Conservation (phyloP, 2,888 invertebrate species). For the Leucophora obtusa region DNA sequence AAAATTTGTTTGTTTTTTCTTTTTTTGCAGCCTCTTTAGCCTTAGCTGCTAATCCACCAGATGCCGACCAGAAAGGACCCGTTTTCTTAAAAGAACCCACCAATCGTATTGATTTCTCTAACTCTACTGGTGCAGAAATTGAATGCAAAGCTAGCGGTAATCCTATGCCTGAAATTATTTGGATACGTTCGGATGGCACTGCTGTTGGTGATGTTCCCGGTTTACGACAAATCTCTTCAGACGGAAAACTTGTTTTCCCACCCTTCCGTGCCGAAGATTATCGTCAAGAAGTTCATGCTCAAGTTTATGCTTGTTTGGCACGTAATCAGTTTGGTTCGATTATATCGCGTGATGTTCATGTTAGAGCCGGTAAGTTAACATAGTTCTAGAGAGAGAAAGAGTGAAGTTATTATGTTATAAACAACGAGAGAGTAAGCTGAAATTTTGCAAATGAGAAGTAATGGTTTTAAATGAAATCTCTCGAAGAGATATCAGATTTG, state of each 20-base stretch:
- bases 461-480: background rate
- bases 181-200: slow-evolving; percentile 94
- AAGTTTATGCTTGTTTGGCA: slow-evolving; percentile 95
- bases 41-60: slow-evolving; percentile 78
- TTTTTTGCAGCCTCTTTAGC: slow-evolving; percentile 63
- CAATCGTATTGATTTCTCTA: slow-evolving; percentile 94
- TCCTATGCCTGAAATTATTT: slow-evolving; percentile 94
- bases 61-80: slow-evolving; percentile 91
- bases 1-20: slow-evolving; percentile 11
- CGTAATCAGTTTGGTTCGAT: slow-evolving; percentile 93
- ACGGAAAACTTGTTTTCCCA: slow-evolving; percentile 95
- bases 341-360: slow-evolving; percentile 94
- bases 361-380: slow-evolving; percentile 89
- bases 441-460: background rate
- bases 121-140: slow-evolving; percentile 94
- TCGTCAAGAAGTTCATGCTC: slow-evolving; percentile 95
- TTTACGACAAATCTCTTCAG: slow-evolving; percentile 90
- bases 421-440: slow-evolving; percentile 53
- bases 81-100: slow-evolving; percentile 95
- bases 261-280: slow-evolving; percentile 97
- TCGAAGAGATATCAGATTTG: too few relatives aligned
- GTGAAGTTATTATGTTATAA: background rate
- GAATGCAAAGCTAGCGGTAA: slow-evolving; percentile 95
- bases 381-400: slow-evolving; percentile 52
- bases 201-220: slow-evolving; percentile 95